Percentiles rank a stretch among this genome's conserved stretches.
These are phyloP conservation scores for Ostrea denselamellosa DNA, from an alignment of 1,140 invertebrate species.

Conservation along the genomic window DNA sequence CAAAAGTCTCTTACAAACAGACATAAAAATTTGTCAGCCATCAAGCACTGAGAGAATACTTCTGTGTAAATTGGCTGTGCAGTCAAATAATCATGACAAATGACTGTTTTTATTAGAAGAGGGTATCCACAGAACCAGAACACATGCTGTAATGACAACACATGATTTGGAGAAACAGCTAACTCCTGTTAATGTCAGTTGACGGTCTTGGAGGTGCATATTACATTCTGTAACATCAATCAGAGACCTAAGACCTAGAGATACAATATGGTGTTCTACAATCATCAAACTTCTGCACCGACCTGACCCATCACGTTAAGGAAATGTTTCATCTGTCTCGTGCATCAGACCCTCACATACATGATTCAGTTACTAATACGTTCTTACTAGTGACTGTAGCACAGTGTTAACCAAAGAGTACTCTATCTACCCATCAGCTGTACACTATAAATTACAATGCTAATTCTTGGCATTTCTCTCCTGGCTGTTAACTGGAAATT, in stretches of 20 bases:
- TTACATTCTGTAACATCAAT: background rate
- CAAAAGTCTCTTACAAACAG: constrained; percentile 8
- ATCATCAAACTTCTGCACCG: background rate
- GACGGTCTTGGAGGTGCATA: background rate
- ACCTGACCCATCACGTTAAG: background rate
- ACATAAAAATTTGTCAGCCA: constrained; percentile 34
- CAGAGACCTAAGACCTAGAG: too few species aligned
- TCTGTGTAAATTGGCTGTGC: background rate
- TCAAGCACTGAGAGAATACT: background rate
- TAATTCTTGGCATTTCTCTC: background rate
- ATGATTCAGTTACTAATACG: too few species aligned
- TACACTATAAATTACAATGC: background rate
- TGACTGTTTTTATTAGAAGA: constrained; percentile 6
- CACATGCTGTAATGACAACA: background rate
- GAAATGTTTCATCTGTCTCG: background rate
- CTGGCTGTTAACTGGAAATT: background rate
- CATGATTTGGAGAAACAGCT: background rate
- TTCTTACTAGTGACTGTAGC: too few species aligned
- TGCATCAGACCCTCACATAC: background rate
- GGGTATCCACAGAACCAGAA: background rate
- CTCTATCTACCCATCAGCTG: background rate
- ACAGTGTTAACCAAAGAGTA: too few species aligned
- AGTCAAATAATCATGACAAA: constrained; percentile 30
- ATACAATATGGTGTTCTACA: background rate
- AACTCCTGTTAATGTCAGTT: too few species aligned